Base-by-base conservation (phyloP, 2,113 vertebrate species). In the Nannobrachium achirus region DNA sequence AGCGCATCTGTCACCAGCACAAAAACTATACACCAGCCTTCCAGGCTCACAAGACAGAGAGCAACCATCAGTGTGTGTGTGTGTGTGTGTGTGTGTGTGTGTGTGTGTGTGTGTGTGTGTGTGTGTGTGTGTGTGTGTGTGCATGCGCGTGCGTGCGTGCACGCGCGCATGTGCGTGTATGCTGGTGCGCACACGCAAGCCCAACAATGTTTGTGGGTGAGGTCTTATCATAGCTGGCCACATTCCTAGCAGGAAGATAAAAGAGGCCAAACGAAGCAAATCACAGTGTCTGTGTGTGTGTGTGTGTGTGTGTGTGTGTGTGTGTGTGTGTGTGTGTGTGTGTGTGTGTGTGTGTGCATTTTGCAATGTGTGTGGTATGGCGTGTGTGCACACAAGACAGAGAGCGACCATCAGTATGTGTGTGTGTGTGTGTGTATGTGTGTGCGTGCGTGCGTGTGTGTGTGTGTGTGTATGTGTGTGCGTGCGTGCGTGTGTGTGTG, bases 231-330 rank as follows among this genome's bases (percentile, higher is more conserved):
- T 75, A 79, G 72, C 72, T 81, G 84, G 86, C 85, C 70, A 87
- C 86, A 89, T 88, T 89, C 89, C 81, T 84, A 76, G 75, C 86
- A 86, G 76, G 61, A 87, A 83, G 87, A 91, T 89, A 90, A 86
- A 90, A 73, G 86, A 81, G 84, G 82, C 75, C 81, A 91, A 90
- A 90, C 80, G 71, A 88, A 84, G 56, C 75, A 79, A 73, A 89
- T 82, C 83, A 84, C 80, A 53, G 55, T 66, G 62, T 16, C 65
- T 42, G 42, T 62, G 39, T 76, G 63, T 53, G 71, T 64, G 20
- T 25, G 20, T 16, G 4, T 70, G 56, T 68, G 56, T 69, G 60
- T 61, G 58, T 68, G 39, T 38, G 57, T 64, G 2, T 49, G 33
- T 38, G 49, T 14, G 52, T 25, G 49, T 7, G n/a, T 13, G 49